A percentile compares a stretch with the other conserved stretches of the same genome.
Conservation (phyloP, 2,797 vertebrate genomes). For the Tokudaia muenninki region DNA sequence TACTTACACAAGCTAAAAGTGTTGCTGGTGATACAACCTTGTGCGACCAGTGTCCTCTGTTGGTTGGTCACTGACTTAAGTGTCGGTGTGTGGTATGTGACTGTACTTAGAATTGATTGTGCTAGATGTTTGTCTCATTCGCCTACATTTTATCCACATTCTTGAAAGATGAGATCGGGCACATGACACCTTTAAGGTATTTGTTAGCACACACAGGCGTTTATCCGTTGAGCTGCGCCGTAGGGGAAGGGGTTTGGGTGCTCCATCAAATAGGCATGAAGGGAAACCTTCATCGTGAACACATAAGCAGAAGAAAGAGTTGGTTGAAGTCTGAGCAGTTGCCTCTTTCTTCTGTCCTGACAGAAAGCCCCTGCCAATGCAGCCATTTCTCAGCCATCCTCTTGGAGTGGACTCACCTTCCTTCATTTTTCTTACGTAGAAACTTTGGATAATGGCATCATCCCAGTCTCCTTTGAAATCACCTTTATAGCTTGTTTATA, state of each 20-base stretch:
- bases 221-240: background rate
- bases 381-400: background rate
- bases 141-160: background rate
- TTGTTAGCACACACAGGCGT: background rate
- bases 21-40: background rate
- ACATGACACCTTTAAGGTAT: background rate
- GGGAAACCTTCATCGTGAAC: background rate
- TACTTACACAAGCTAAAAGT: background rate
- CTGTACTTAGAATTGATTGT: background rate
- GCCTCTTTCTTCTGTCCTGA: background rate
- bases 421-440: background rate
- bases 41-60: background rate
- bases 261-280: background rate
- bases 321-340: background rate
- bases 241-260: background rate
- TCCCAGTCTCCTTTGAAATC: background rate
- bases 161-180: background rate
- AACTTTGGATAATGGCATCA: background rate
- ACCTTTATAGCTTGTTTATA: background rate
- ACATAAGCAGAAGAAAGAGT: background rate
- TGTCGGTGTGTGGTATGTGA: background rate
- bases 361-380: background rate
- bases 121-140: background rate
- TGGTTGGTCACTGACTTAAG: background rate
- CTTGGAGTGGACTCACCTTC: background rate